Base-by-base conservation (phyloP, 2,888 invertebrate species). In the Mylabris sibirica region DNA sequence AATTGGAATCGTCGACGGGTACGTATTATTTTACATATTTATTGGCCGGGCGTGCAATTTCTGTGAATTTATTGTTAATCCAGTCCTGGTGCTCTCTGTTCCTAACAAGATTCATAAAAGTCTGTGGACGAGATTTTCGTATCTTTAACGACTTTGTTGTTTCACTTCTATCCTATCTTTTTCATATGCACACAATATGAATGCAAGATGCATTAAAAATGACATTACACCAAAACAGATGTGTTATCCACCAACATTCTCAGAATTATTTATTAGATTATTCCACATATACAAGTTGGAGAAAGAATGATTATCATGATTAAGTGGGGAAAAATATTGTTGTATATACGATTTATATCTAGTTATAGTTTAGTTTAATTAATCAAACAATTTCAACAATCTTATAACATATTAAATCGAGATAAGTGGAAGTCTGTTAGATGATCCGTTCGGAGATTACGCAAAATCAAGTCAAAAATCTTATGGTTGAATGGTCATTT, bases 31-130 rank as follows among this genome's bases (percentile, higher is more conserved):
- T 77, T 76, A 75, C 76, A 77, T 77, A 76, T 78, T 78, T 78
- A 78, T 78, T 77, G 76, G 73, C 53, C 70, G 64, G 75, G 69
- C 71, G 71, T 69, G 74, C 75, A 77, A 78, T 78, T 78, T 78
- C 74, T 74, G 68, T 72, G 72, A 78, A 77, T 77, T 78, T 78
- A 78, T 77, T 69, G 77, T 75, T 74, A 70, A 73, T 75, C 49
- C 71, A 64, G 61, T 60, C 61, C 67, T 68, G 61, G 8, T 14
- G 11, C 72, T 64, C 66, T 63, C 65, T 66, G 70, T 65, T 74
- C 60, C 75, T 76, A 78, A 78, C 78, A 75, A 78, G 77, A 72
- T 76, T 73, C 76, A 76, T 78, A 78, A 78, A 78, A 75, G 77
- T 77, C 76, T 73, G n/a, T n/a, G 71, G 66, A 67, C 73, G 71